Evolutionary conservation across 1,140 invertebrate species (phyloP), one percentile per base, ranked within the genome.

Genomic region (Drosophila hydei): DNA sequence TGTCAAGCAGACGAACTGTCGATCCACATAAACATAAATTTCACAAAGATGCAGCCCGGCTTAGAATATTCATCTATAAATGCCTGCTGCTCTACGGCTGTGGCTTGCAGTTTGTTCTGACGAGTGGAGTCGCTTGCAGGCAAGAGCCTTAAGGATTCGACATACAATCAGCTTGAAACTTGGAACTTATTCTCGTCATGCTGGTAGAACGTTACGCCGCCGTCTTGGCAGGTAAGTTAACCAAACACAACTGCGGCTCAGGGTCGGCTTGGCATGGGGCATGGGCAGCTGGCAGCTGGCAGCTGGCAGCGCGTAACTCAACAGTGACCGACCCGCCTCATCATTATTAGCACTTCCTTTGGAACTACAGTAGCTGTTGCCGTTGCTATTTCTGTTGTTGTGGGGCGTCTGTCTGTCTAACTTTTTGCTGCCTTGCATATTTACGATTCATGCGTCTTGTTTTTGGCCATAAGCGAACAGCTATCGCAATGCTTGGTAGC

Each of bases 391-490:
- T n/a, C 16, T 45, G 4, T 45, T 68, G 23, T 23, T 74, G 55
- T 74, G 77, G 83, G 83, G 77, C 78, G 81, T 87, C 83, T 88
- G 83, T 88, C 78, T 88, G 83, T 81, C 83, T 78, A 81, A 88
- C 52, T 88, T 88, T 88, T 88, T 88, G 83, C 72, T 88, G 68
- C 83, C 83, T 88, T 79, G 83, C 83, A 83, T 83, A 81, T 88
- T 88, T 88, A 88, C 75, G 83, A 83, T 67, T 75, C 81, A 88
- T 88, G 78, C 75, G 83, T 88, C 69, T 77, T 88, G 59, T 70
- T 52, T 76, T 73, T 67, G 61, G 60, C 69, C 69, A 52, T 47
- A 36, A 58, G 72, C 72, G 62, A 58, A 40, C 38, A 40, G 43
- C 77, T 63, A 62, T 58, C 19, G 72, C 72, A 67, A 74, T 73